Evolutionary conservation across 2,797 vertebrate species (phyloP).

Genomic region (Eospalax fontanierii): DNA sequence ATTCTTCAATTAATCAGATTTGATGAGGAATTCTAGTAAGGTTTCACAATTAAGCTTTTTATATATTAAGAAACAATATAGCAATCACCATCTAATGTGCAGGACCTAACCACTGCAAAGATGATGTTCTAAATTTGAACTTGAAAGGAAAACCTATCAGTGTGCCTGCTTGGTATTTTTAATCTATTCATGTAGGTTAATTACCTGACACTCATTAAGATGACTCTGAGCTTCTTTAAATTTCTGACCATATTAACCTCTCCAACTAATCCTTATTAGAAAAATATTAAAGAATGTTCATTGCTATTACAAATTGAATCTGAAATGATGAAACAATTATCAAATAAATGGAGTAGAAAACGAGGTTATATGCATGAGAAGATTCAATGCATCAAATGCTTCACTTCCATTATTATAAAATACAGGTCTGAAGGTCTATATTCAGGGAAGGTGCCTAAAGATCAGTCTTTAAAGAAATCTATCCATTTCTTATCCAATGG

Average conservation of each 20-base stretch:
- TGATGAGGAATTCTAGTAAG: slow-evolving; percentile 83
- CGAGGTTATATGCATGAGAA: slow-evolving; percentile 86
- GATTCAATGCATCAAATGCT: slow-evolving; percentile 84
- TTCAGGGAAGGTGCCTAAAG: slow-evolving; percentile 78
- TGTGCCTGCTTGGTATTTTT: slow-evolving; percentile 81
- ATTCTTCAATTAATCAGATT: slow-evolving; percentile 81
- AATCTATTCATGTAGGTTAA: slow-evolving; percentile 86
- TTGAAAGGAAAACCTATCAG: slow-evolving; percentile 86
- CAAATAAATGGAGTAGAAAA: slow-evolving; percentile 87
- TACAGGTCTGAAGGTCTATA: slow-evolving; percentile 80
- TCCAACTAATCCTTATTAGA: slow-evolving; percentile 87
- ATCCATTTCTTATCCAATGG: slow-evolving; percentile 19
- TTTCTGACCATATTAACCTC: slow-evolving; percentile 87
- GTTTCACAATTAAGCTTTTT: slow-evolving; percentile 80
- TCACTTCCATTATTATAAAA: slow-evolving; percentile 82
- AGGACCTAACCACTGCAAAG: slow-evolving; percentile 80
- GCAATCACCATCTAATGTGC: slow-evolving; percentile 78
- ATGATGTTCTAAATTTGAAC: slow-evolving; percentile 86
- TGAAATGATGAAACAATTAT: slow-evolving; percentile 88
- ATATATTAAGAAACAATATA: slow-evolving; percentile 85
- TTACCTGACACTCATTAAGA: slow-evolving; percentile 87
- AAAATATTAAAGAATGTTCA: slow-evolving; percentile 87
- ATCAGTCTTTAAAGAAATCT: slow-evolving; percentile 64
- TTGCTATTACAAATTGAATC: slow-evolving; percentile 87
- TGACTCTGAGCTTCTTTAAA: slow-evolving; percentile 86